Base-by-base conservation (phyloP, 2,888 invertebrate species). In the Orthosia incerta region DNA sequence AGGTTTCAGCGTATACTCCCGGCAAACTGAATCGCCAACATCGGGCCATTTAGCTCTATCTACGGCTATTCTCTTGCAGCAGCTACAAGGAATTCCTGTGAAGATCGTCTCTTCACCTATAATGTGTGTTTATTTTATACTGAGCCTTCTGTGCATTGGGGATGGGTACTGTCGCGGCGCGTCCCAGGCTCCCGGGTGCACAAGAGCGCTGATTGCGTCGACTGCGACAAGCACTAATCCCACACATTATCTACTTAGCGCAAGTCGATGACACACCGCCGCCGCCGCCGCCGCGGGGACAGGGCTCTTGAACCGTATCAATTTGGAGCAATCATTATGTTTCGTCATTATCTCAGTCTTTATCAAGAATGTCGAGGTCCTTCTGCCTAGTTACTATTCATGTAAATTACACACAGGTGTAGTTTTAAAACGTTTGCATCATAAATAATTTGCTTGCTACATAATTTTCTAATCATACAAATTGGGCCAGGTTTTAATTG, bases 161-260 rank as follows among this genome's bases (percentile, higher is more conserved):
- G 46, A 12, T 59, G 26, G 50, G 23, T 9, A 0, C 39, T 39
- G 68, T 26, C 26, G n/a, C 71, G 50, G 70, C 76, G 59, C 68
- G 55, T 39, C 1, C 13, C 16, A 20, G 13, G 39, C n/a, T 51
- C 13, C 67, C 39, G 62, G 66, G 71, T 46, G 55, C 64, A 90
- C 88, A 90, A 90, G 87, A 84, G 88, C 79, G 71, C 82, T 92
- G 92, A 92, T 93, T 92, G 90, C 91, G 80, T 63, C 53, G 55
- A 71, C 61, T 60, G 62, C 63, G 59, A 69, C 72, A 57, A 48
- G 62, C 69, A 64, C 82, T 90, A 88, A 91, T 91, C 90, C 88
- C 85, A 64, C 85, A 88, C 81, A 91, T 91, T 91, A 90, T 76
- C 81, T 85, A 83, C 89, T 85, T 83, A 74, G 50, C 72, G 50